Conservation (phyloP, 2,797 vertebrate species). For the Coracias cyanogaster region DNA sequence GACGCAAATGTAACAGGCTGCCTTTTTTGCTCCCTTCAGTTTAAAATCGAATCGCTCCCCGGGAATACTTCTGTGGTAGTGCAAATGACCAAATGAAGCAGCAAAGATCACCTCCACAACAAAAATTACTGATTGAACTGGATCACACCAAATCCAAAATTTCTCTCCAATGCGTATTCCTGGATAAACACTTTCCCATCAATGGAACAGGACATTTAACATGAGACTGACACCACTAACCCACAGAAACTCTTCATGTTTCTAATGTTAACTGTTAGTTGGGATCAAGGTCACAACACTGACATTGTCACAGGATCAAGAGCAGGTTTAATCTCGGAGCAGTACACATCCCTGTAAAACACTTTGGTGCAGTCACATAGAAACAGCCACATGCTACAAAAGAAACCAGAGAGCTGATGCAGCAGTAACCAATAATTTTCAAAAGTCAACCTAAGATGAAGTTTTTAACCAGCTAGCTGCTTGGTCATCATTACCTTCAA, state of each 20-base stretch:
- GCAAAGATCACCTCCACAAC: constrained; percentile 2
- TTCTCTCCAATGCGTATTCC: not conserved
- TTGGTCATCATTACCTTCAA: not conserved
- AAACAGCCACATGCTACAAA: not conserved
- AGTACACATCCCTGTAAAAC: not conserved
- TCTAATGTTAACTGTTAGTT: not conserved
- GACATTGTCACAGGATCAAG: not conserved
- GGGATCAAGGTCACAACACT: not conserved
- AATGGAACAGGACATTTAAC: not conserved
- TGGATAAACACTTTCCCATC: not conserved
- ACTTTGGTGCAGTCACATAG: not conserved
- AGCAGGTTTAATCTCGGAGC: not conserved
- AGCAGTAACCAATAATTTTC: not conserved
- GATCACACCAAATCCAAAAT: not conserved
- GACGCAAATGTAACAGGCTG: constrained; percentile 44
- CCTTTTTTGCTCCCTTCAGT: constrained; percentile 15
- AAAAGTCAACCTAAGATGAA: not conserved
- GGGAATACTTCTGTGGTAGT: not conserved
- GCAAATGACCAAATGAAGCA: constrained; percentile 23
- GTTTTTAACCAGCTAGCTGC: not conserved
- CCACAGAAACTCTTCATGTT: not conserved
- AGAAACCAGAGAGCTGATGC: not conserved
- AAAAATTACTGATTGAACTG: not conserved
- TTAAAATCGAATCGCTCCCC: not conserved
- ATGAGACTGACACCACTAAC: not conserved